Percentiles rank a stretch among this genome's conserved stretches.
These are phyloP conservation scores for Acheta domesticus DNA, from an alignment of 2,888 invertebrate species.

Conservation along the genomic window DNA sequence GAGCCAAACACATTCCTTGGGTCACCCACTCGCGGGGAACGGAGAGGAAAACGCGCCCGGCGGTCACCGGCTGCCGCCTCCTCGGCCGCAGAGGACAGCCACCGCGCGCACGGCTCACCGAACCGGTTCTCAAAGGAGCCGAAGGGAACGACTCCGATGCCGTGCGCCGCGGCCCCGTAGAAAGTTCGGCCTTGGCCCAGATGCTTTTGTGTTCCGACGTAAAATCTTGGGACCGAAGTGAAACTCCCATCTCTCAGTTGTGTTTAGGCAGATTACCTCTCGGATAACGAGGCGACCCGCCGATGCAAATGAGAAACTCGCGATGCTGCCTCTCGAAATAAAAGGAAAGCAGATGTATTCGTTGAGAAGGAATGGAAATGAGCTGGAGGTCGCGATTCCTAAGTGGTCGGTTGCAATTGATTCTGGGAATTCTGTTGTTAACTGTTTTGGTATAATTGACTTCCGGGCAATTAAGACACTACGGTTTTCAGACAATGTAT, in stretches of 20 bases:
- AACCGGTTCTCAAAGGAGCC: background rate
- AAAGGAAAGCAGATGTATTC: background rate
- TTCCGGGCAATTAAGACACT: background rate
- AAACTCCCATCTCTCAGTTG: background rate
- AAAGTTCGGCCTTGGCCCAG: constrained; percentile 10
- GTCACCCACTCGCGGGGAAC: no score
- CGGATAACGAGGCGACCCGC: background rate
- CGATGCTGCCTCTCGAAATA: background rate
- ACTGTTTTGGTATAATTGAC: background rate
- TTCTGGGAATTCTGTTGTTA: background rate
- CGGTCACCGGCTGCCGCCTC: no score
- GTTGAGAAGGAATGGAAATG: background rate
- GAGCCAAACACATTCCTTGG: no score
- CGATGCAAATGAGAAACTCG: background rate
- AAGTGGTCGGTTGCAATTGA: background rate
- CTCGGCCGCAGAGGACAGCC: no score
- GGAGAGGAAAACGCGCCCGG: no score
- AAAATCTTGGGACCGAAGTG: background rate
- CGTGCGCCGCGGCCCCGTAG: background rate
- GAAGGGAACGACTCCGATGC: background rate
- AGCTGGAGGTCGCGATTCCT: background rate
- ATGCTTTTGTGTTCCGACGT: background rate
- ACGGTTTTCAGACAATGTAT: background rate
- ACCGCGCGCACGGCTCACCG: background rate
- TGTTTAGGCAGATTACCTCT: background rate